phyloP scores from a whole-genome alignment of 2,888 invertebrate genomes.

The Metellina segmentata region DNA sequence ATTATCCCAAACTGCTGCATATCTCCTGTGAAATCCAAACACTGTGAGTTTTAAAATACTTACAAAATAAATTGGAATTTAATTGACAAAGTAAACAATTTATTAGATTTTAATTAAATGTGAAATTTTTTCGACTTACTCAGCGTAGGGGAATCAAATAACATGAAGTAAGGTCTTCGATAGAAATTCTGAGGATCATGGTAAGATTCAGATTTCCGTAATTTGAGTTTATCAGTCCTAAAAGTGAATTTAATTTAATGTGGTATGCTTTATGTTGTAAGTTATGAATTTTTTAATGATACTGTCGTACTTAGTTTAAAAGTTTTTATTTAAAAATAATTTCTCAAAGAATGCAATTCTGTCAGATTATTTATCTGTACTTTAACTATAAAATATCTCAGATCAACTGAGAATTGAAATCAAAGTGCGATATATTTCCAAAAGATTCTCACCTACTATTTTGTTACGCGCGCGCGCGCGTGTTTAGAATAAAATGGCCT shows the following conservation, averaged over 20 bases:
- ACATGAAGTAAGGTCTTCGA: conserved; percentile 44
- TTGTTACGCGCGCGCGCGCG: no score
- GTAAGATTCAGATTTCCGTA: conserved; percentile 48
- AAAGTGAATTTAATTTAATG: neutral
- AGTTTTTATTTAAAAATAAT: no score
- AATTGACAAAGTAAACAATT: neutral
- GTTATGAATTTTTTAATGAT: no score
- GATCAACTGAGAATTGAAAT: no score
- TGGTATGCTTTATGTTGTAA: neutral
- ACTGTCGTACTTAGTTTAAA: no score
- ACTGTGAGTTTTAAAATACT: neutral
- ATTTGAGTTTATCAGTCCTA: conserved; percentile 57
- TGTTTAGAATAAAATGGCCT: no score
- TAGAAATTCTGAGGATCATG: conserved; percentile 51
- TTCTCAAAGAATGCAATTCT: no score
- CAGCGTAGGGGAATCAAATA: conserved; percentile 59
- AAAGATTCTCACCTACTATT: no score
- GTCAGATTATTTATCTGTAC: no score
- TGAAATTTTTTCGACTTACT: conserved; percentile 34
- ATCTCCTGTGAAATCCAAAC: conserved; percentile 41
- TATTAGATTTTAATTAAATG: neutral
- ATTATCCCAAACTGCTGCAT: conserved; percentile 57
- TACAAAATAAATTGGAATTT: neutral
- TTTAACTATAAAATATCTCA: no score
- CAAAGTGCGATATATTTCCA: no score